Percentiles rank a stretch among this genome's conserved stretches.
These are phyloP conservation scores for Phengaris arion DNA, from an alignment of 2,888 invertebrate species.

Conservation along the genomic window DNA sequence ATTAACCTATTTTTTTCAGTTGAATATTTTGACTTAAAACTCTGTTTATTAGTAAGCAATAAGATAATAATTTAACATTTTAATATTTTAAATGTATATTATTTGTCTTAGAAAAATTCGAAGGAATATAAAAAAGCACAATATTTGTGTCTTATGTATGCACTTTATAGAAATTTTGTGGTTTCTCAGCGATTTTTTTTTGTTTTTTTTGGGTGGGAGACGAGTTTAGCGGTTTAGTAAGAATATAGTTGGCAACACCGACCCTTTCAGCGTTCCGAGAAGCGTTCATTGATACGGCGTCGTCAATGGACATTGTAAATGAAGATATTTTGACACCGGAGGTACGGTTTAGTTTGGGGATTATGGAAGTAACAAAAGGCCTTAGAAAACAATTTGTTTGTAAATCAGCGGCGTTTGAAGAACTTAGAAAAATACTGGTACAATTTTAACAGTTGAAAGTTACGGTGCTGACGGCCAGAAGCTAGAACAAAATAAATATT, in stretches of 20 bases:
- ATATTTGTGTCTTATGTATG: too few species aligned
- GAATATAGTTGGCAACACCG: neutral
- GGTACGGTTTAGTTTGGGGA: constrained; percentile 2
- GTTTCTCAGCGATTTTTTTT: too few species aligned
- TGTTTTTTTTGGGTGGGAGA: neutral
- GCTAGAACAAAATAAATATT: too few species aligned
- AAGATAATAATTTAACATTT: too few species aligned
- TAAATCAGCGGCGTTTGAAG: neutral
- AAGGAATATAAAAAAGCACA: too few species aligned
- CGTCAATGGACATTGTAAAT: constrained; percentile 17
- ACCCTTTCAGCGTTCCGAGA: neutral
- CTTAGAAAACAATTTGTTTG: neutral
- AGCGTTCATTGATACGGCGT: neutral
- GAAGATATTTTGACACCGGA: constrained; percentile 15
- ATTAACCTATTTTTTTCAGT: too few species aligned
- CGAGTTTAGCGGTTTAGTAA: neutral
- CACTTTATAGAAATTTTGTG: too few species aligned
- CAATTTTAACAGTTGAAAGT: neutral
- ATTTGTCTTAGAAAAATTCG: too few species aligned
- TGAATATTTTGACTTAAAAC: too few species aligned
- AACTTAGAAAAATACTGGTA: neutral
- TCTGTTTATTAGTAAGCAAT: too few species aligned
- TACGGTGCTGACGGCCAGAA: neutral
- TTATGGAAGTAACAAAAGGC: neutral
- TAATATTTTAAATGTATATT: too few species aligned